These are phyloP conservation scores for Oncorhynchus tshawytscha DNA, from an alignment of 2,113 vertebrate genomes.

Conservation along the genomic window DNA sequence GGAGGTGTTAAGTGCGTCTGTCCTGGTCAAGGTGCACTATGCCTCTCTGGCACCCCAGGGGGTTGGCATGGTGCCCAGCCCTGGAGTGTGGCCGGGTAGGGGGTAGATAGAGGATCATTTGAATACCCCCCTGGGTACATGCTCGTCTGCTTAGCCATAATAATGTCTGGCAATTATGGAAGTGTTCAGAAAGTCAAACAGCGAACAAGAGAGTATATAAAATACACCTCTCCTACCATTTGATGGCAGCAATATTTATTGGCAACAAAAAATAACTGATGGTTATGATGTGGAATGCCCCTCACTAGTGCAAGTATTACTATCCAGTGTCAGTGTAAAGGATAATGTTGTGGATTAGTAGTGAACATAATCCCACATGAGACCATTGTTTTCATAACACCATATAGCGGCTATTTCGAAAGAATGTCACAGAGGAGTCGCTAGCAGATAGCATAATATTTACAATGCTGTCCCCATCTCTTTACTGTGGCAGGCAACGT, in stretches of 20 bases:
- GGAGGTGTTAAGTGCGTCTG: constrained; percentile 57
- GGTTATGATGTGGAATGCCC: no score
- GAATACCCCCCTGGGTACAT: constrained; percentile 16
- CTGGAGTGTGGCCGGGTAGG: background rate
- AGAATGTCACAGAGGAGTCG: constrained; percentile 34
- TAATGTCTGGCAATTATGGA: background rate
- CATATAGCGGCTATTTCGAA: constrained; percentile 39
- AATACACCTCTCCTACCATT: background rate
- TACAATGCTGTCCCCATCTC: constrained; percentile 38
- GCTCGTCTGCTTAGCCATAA: background rate
- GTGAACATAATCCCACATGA: constrained; percentile 22
- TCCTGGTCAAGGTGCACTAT: constrained; percentile 40
- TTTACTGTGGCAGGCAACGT: constrained; percentile 24
- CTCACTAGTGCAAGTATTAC: no score
- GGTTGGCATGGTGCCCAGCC: constrained; percentile 31
- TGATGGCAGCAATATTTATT: no score
- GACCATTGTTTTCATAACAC: constrained; percentile 47
- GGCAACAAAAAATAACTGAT: no score
- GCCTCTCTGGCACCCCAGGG: constrained; percentile 13
- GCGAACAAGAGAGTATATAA: no score
- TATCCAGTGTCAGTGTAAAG: no score
- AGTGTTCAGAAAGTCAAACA: no score
- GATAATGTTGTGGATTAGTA: constrained; percentile 21
- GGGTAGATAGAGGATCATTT: background rate
- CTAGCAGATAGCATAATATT: constrained; percentile 49